A percentile compares a stretch with the other conserved stretches of the same genome.
phyloP scores from a whole-genome alignment of 2,797 vertebrate genomes.

The Sebastes glaucus region DNA sequence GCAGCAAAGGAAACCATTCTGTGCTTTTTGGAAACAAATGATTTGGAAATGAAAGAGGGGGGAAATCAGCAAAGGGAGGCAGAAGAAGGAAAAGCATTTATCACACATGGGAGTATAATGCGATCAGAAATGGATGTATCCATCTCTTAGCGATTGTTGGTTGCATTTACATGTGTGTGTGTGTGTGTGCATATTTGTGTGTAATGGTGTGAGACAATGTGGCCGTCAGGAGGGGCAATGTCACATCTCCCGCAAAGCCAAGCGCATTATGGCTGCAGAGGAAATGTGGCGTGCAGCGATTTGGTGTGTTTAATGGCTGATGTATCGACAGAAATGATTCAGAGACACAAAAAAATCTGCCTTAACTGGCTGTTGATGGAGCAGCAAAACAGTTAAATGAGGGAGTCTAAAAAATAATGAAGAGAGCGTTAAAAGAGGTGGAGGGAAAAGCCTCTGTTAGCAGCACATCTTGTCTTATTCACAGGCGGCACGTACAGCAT shows the following conservation, averaged over 20 bases:
- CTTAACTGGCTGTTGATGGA: neutral
- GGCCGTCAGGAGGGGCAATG: constrained; percentile 26
- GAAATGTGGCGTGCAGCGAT: constrained; percentile 39
- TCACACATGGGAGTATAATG: constrained; percentile 35
- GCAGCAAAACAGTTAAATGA: constrained; percentile 18
- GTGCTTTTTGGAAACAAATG: constrained; percentile 42
- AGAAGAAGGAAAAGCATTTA: constrained; percentile 15
- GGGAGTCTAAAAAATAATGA: neutral
- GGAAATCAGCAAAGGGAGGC: neutral
- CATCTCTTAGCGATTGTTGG: neutral
- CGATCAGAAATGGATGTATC: constrained; percentile 29
- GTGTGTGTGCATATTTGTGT: constrained; percentile 27
- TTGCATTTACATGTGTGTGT: constrained; percentile 12
- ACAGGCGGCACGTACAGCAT: neutral
- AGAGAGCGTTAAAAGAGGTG: neutral
- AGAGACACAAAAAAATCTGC: neutral
- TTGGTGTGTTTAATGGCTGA: constrained; percentile 36
- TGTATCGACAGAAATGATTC: neutral
- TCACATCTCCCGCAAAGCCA: constrained; percentile 35
- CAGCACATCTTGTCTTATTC: neutral
- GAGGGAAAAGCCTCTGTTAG: neutral
- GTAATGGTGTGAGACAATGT: constrained; percentile 39
- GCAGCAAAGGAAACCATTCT: neutral
- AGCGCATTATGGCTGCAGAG: constrained; percentile 20
- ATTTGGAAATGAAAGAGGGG: constrained; percentile 34